Conservation (phyloP, 2,888 invertebrate genomes). For the Slavum lentiscoides region DNA sequence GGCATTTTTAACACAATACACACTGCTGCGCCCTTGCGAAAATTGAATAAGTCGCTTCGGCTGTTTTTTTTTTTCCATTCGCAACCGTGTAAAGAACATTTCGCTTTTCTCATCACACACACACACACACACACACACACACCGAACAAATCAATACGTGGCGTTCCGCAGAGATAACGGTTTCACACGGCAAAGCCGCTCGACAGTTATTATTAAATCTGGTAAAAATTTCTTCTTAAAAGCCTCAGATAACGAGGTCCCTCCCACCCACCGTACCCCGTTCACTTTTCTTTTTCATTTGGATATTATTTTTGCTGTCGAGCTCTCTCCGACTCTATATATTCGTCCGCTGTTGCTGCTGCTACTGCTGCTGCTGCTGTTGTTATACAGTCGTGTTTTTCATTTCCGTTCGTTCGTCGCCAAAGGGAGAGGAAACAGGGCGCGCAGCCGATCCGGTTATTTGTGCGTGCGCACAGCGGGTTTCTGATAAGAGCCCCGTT, state of each 20-base stretch:
- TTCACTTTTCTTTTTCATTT: conserved; percentile 22
- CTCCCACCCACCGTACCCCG: conserved; percentile 2
- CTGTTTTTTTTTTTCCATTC: background rate
- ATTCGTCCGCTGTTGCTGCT: too few relatives aligned
- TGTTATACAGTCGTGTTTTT: conserved; percentile 31
- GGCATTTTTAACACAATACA: conserved; percentile 41
- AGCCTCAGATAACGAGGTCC: conserved; percentile 45
- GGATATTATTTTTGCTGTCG: conserved; percentile 24
- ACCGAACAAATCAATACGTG: conserved; percentile 41
- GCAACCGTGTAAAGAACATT: conserved; percentile 12
- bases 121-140: too few relatives aligned
- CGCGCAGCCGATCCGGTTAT: conserved; percentile 35
- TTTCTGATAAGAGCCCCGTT: conserved; percentile 38
- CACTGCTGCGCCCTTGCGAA: background rate
- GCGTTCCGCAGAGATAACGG: conserved; percentile 41
- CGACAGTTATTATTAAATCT: conserved; percentile 51
- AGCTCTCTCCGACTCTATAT: background rate
- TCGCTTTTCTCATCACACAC: background rate
- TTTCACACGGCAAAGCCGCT: conserved; percentile 33
- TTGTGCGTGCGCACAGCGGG: conserved; percentile 22
- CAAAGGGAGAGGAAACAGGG: conserved; percentile 6
- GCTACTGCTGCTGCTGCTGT: too few relatives aligned
- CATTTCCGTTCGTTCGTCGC: conserved; percentile 46
- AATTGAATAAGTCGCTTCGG: conserved; percentile 1
- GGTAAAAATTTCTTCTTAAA: conserved; percentile 50